A percentile compares a stretch with the other conserved stretches of the same genome.
Conservation (phyloP, 2,888 invertebrate species). For the Habrosyne pyritoides region DNA sequence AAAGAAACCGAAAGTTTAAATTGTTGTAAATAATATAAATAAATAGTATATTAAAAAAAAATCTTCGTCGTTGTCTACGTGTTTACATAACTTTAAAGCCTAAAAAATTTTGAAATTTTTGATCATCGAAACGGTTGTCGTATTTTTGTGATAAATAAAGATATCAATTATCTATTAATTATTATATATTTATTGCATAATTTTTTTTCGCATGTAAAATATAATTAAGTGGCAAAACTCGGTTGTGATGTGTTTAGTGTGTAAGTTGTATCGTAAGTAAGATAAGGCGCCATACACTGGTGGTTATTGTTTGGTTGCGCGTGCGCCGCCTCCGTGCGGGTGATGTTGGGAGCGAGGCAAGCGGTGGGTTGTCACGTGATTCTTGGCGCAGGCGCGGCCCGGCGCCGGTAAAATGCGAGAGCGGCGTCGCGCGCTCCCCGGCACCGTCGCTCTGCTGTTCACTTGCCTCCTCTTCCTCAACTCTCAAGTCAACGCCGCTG, state of each 20-base stretch:
- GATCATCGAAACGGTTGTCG: constrained; percentile 83
- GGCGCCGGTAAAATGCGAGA: constrained; percentile 83
- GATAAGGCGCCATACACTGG: constrained; percentile 17
- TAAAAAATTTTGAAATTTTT: constrained; percentile 69
- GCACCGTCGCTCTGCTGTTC: constrained; percentile 76
- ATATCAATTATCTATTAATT: constrained; percentile 42
- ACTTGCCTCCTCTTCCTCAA: constrained; percentile 75
- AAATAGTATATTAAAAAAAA: constrained; percentile 28
- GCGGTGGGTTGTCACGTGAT: constrained; percentile 67
- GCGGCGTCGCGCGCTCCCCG: constrained; percentile 74
- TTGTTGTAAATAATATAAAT: constrained; percentile 58
- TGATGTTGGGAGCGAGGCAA: constrained; percentile 61
- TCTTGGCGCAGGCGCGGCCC: constrained; percentile 79
- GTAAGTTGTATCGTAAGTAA: constrained; percentile 74
- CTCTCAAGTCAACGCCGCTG: constrained; percentile 74
- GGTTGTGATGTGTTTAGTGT: constrained; percentile 82
- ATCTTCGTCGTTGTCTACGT: constrained; percentile 67
- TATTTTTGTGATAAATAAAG: constrained; percentile 76
- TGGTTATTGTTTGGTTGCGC: constrained; percentile 44
- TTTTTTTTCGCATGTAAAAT: constrained; percentile 36
- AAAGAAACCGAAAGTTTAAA: constrained; percentile 35
- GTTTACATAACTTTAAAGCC: constrained; percentile 45
- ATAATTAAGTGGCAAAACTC: constrained; percentile 78
- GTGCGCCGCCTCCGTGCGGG: constrained; percentile 67
- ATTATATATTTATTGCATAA: constrained; percentile 23